Evolutionary conservation across 2,113 vertebrate species (phyloP), one percentile per base, ranked within the genome.

Genomic region (Ancistrus triradiatus): DNA sequence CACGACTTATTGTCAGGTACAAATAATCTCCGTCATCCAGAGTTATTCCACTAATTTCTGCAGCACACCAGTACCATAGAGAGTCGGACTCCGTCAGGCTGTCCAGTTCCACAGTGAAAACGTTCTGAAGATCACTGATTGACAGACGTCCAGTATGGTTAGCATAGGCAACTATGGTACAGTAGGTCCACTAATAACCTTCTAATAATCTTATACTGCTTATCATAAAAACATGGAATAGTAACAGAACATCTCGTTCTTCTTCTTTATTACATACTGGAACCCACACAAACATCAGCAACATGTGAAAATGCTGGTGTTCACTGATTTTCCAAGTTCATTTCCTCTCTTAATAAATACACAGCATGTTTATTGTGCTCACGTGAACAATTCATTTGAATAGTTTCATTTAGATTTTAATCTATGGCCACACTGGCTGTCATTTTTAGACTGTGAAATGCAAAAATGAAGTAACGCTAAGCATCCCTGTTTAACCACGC

Each of bases 51-150:
- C 9, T 3, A 35, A 65, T 66, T 60, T 35, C 19, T 10, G 63
- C 19, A 17, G 31, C 65, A 31, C 66, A 74, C 57, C 58, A 67
- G 13, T 59, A 63, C 2, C 4, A 14, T 37, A 43, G 59, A 67
- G 22, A 21, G 3, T 60, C 27, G 9, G 8, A 21, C 3, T 1
- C 19, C 15, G 38, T 3, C 40, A 53, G 43, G 8, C 37, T 19
- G 24, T 60, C 31, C 52, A 69, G 40, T 8, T 57, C 38, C 27
- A 77, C 74, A 18, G 64, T 74, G 35, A 77, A 74, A 22, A 71
- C n/a, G 53, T 58, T 66, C 27, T 65, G 59, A 46, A 62, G 2
- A 57, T 77, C 63, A 31, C 24, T 70, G 13, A 73, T 3, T 28
- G 51, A 44, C 21, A 17, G 42, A 13, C 31, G 19, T 43, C 24